Evolutionary conservation across 1,140 invertebrate genomes (phyloP), one percentile per base, ranked within the genome.

Genomic region (Pogonomyrmex barbatus): DNA sequence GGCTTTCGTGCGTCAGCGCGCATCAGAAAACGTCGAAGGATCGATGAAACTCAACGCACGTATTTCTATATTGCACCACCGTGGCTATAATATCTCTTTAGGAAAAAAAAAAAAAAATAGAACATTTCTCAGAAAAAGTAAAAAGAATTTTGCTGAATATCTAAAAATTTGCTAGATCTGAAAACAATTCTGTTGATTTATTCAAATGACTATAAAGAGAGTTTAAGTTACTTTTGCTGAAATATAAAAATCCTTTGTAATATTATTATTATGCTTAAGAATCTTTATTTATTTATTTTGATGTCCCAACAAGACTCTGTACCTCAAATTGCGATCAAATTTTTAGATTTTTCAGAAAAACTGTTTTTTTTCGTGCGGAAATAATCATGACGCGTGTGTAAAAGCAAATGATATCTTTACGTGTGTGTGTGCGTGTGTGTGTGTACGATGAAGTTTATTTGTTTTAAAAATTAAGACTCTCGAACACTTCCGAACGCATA

Each of bases 1-100:
- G 58, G 33, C 73, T 75, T 83, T 73, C 42, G 68, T 75, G 68
- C 79, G 42, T 82, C 67, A 47, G 24, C 79, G 79, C 79, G 67
- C 67, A 10, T 83, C 68, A 24, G 54, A 30, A n/a, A 62, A 47
- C 54, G 36, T 24, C 36, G 39, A 9, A 50, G 52, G 14, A 62
- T 75, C 79, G 68, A 83, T 75, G 58, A 45, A 77, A 77, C 0
- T n/a, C 58, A 39, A 33, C 14, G 10, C n/a, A 14, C 14, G 77
- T 9, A 8, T 58, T 4, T 56, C 62, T 10, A 1, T 56, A 4
- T 36, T 47, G 36, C 9, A 12, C 33, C 14, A 4, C 2, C 17
- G 17, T 47, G 42, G 9, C 4, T 14, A 60, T 42, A 14, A 24
- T 42, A 30, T 50, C 60, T 10, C 30, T 82, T 36, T 75, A 2